Evolutionary conservation across 2,888 invertebrate genomes (phyloP).

Genomic region (Rhagophthalmus giganteus): DNA sequence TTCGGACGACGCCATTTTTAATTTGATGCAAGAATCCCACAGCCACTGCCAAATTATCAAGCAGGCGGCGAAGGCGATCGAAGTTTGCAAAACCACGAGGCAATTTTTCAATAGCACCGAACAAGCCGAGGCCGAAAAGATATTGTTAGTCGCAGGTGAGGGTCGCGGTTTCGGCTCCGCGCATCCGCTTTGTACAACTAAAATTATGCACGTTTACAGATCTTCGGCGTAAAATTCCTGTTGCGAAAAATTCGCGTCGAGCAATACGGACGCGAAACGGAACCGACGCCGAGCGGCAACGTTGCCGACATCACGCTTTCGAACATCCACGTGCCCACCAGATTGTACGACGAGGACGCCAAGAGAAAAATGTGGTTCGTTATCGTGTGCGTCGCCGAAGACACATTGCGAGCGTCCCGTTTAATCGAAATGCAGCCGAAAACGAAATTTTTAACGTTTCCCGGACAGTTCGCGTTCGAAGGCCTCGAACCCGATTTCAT

Average conservation of each 20-base stretch:
- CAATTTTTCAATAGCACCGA: slow-evolving; percentile 28
- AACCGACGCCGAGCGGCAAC: not conserved
- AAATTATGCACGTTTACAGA: too few relatives aligned
- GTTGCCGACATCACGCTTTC: not conserved
- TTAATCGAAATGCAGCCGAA: not conserved
- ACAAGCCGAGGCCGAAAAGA: slow-evolving; percentile 43
- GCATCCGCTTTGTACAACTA: too few relatives aligned
- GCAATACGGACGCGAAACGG: not conserved
- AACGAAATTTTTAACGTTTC: slow-evolving; percentile 40
- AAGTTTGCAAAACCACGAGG: slow-evolving; percentile 34
- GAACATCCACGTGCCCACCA: not conserved
- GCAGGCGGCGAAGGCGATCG: slow-evolving; percentile 44
- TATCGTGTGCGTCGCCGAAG: slow-evolving; percentile 45
- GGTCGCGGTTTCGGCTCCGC: too few relatives aligned
- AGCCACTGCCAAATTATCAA: slow-evolving; percentile 44
- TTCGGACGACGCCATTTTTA: slow-evolving; percentile 1
- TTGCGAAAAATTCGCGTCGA: not conserved
- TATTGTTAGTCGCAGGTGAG: slow-evolving; percentile 46
- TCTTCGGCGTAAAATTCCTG: too few relatives aligned
- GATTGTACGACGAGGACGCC: not conserved
- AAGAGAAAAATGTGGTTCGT: slow-evolving; percentile 45
- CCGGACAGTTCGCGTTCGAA: slow-evolving; percentile 45
- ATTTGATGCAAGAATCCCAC: slow-evolving; percentile 31
- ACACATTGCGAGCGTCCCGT: slow-evolving; percentile 43
- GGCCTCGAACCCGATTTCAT: slow-evolving; percentile 50